Percentiles rank a stretch among this genome's conserved stretches.
Evolutionary conservation across 2,797 vertebrate species (phyloP).

Genomic region (Tolypeutes matacus): DNA sequence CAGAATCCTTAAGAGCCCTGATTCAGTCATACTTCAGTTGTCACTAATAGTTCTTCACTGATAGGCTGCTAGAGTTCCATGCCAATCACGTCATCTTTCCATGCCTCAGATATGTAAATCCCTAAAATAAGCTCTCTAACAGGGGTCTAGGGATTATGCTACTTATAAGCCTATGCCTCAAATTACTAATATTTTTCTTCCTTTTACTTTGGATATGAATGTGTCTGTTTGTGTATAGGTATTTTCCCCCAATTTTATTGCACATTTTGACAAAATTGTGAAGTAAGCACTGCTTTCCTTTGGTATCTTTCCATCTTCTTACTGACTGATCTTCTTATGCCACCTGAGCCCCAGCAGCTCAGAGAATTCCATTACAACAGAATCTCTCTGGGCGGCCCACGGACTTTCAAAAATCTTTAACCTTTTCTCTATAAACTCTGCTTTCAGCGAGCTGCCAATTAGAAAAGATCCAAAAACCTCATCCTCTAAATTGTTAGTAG

Average conservation of each 20-base stretch:
- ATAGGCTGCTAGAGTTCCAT: neutral
- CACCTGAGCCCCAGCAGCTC: neutral
- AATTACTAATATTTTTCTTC: neutral
- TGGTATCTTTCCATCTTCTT: neutral
- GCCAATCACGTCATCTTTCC: constrained; percentile 48
- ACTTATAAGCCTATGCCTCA: neutral
- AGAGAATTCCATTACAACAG: neutral
- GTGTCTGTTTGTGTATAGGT: neutral
- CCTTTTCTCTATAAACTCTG: neutral
- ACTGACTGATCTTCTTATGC: neutral
- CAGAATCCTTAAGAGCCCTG: constrained; percentile 58
- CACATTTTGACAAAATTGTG: neutral
- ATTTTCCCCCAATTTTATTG: neutral
- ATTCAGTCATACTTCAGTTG: constrained; percentile 53
- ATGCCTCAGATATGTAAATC: neutral
- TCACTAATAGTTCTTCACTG: neutral
- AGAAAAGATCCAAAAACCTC: neutral
- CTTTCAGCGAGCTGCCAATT: neutral
- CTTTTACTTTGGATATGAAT: neutral
- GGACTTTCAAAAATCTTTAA: neutral
- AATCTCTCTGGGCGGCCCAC: neutral
- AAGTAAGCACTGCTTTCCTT: neutral
- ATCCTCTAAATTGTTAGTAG: neutral
- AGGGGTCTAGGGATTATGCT: neutral
- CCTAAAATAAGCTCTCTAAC: neutral